Conservation (phyloP, 2,113 vertebrate genomes). For the Scopus umbretta region DNA sequence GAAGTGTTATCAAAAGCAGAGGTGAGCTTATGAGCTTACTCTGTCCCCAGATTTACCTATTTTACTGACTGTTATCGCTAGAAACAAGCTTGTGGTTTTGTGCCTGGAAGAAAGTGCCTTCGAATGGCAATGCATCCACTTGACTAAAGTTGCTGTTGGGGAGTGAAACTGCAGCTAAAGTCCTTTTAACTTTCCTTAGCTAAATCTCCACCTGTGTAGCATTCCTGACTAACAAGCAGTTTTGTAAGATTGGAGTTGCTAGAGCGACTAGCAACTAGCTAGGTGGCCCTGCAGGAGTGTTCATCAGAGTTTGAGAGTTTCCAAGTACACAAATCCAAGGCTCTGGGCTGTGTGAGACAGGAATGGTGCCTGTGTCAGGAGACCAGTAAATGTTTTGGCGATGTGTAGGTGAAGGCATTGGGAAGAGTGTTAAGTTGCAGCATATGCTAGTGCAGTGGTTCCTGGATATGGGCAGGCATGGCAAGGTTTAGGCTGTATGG, state of each 20-base stretch:
- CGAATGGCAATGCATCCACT: too few relatives aligned
- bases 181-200: neutral
- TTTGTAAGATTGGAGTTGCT: neutral
- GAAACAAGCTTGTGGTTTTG: neutral
- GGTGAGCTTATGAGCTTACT: neutral
- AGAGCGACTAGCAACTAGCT: neutral
- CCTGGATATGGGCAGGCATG: neutral
- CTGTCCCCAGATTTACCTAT: neutral
- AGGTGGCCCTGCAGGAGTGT: neutral
- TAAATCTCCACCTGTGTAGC: neutral
- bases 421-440: neutral
- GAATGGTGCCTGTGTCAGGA: neutral
- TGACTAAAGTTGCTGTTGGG: neutral
- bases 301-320: neutral
- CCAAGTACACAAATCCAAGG: neutral
- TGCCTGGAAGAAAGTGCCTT: neutral
- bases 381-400: neutral
- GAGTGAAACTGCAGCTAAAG: neutral
- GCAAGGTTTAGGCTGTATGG: neutral
- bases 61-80: neutral
- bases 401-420: neutral
- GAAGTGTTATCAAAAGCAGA: neutral
- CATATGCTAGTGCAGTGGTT: neutral
- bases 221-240: rapidly evolving
- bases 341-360: neutral